Evolutionary conservation across 2,113 vertebrate species (phyloP), one percentile per base, ranked within the genome.

Genomic region (Phyllostomus hastatus): DNA sequence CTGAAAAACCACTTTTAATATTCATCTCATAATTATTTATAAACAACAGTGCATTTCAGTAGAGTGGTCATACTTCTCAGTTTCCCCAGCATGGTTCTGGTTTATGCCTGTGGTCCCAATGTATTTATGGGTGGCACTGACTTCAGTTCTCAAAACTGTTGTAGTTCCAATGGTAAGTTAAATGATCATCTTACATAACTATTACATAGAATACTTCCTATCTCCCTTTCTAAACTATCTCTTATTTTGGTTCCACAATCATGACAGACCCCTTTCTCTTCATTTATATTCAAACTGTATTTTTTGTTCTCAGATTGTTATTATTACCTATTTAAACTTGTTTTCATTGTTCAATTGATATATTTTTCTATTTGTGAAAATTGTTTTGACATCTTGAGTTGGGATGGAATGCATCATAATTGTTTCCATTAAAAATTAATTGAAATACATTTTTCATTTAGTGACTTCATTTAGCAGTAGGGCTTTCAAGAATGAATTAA

Each of bases 391-490:
- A 93, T 57, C 70, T 82, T 87, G 20, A 73, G 20, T 72, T 88
- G 38, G 43, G 10, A 72, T 91, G n/a, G 50, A 72, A 72, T 52
- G 9, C 0, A 93, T 31, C 66, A 61, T 69, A 87, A 67, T 20
- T 88, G 38, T 86, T 93, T 3, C 41, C 10, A 33, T 52, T 90
- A 70, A 93, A 87, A 87, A 90, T 78, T 81, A 93, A 66, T 88
- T 33, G 54, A 66, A 83, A 54, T 75, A n/a, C n/a, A 35, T 61
- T 90, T 90, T 93, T 86, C 35, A 87, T 54, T 90, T 93, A 82
- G 69, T 87, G 43, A 64, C 50, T 82, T 96, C 11, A 69, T 24
- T 89, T 57, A 41, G 35, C n/a, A 52, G 66, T 22, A 80, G 20
- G 10, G n/a, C 80, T 95, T 85, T 73, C 20, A 50, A n/a, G 54